phyloP scores from a whole-genome alignment of 1,140 invertebrate genomes.

The Bacillus rossius region DNA sequence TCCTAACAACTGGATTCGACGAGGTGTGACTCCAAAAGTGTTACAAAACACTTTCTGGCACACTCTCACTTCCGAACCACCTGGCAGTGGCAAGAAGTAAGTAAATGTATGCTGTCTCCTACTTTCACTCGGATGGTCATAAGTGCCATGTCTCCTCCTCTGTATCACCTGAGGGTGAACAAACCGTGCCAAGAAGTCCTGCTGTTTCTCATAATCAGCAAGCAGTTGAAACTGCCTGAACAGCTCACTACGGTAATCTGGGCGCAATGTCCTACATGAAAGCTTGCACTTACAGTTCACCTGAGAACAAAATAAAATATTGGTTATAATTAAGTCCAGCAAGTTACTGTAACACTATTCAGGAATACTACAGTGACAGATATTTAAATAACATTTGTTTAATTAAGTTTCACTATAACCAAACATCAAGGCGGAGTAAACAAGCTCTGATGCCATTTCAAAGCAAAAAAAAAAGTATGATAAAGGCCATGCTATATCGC shows the following conservation, averaged over 20 bases:
- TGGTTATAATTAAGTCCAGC: too few species aligned
- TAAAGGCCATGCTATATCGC: too few species aligned
- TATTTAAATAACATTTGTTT: too few species aligned
- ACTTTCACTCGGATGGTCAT: conserved; percentile 11
- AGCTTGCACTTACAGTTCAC: conserved; percentile 12
- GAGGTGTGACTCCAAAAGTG: conserved; percentile 6
- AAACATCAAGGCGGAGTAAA: too few species aligned
- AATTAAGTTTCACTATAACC: too few species aligned
- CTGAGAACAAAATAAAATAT: not conserved
- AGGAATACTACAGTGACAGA: too few species aligned
- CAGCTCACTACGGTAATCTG: conserved; percentile 10
- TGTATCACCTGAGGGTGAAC: conserved; percentile 14
- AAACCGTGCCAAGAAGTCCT: conserved; percentile 7
- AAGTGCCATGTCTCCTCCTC: conserved; percentile 13
- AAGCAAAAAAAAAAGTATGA: too few species aligned
- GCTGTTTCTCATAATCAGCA: conserved; percentile 12
- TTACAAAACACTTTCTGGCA: conserved; percentile 13
- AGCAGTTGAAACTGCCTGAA: conserved; percentile 3
- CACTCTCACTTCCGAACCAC: conserved; percentile 8
- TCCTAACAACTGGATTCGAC: conserved; percentile 10
- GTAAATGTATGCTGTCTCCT: conserved; percentile 6
- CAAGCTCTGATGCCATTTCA: too few species aligned
- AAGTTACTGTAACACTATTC: too few species aligned
- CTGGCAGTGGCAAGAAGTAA: not conserved
- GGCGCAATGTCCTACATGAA: conserved; percentile 3